These are phyloP conservation scores for Agrochola circellaris DNA, from an alignment of 2,888 invertebrate genomes.

Conservation along the genomic window DNA sequence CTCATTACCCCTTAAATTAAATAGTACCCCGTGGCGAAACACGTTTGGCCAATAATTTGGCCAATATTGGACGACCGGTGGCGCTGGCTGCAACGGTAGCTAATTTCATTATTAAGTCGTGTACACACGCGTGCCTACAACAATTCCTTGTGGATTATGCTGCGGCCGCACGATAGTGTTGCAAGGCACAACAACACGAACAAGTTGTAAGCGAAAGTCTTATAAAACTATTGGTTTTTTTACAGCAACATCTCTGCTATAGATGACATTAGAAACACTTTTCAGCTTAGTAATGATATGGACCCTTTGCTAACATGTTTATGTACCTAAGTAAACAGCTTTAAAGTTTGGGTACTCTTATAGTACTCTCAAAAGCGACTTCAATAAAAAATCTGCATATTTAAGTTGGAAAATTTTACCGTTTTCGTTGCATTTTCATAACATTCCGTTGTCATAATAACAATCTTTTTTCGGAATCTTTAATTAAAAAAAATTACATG, in stretches of 20 bases:
- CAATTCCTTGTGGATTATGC: constrained; percentile 78
- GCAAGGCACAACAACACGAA: constrained; percentile 12
- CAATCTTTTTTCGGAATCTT: neutral
- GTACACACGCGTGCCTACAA: constrained; percentile 75
- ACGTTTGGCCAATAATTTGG: constrained; percentile 59
- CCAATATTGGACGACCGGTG: constrained; percentile 57
- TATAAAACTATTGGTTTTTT: neutral
- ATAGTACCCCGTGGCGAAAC: constrained; percentile 48
- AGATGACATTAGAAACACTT: neutral
- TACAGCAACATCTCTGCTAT: neutral
- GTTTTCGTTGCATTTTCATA: neutral
- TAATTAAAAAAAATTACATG: too few relatives aligned
- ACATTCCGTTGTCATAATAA: neutral
- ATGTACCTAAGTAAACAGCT: neutral
- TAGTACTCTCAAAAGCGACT: neutral
- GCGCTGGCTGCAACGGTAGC: constrained; percentile 54
- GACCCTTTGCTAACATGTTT: neutral
- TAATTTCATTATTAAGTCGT: constrained; percentile 83
- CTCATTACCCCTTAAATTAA: constrained; percentile 59
- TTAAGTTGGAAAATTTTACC: neutral
- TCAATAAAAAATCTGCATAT: neutral
- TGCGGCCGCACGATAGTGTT: constrained; percentile 20
- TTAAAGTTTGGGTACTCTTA: neutral
- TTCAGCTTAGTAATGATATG: neutral
- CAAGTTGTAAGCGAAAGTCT: constrained; percentile 26